Evolutionary conservation across 2,888 invertebrate genomes (phyloP).

Genomic region (Byasa hedistus): DNA sequence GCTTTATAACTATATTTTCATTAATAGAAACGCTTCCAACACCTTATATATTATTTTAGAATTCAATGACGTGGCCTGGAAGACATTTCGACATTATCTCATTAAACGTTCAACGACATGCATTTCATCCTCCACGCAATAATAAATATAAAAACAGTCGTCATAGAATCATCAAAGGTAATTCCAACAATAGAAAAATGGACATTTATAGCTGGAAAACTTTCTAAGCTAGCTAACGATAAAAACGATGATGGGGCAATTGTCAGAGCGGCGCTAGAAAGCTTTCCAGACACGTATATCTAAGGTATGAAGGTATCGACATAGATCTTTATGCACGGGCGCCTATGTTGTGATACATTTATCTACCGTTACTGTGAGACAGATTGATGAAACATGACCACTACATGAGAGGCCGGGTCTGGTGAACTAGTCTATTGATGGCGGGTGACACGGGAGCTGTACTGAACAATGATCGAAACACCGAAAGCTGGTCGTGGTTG

Average conservation of each 20-base stretch:
- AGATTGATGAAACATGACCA: constrained; percentile 67
- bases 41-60: constrained; percentile 49
- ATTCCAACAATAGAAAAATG: constrained; percentile 46
- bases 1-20: constrained; percentile 55
- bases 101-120: constrained; percentile 34
- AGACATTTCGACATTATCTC: constrained; percentile 67
- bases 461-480: constrained; percentile 69
- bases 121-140: constrained; percentile 33
- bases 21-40: constrained; percentile 69
- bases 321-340: constrained; percentile 66
- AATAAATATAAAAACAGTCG: constrained; percentile 47
- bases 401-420: constrained; percentile 74
- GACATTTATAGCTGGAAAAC: constrained; percentile 64
- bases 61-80: constrained; percentile 64
- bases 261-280: constrained; percentile 62
- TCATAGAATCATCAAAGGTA: constrained; percentile 51
- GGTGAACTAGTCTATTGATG: constrained; percentile 63
- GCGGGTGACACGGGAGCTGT: constrained; percentile 66
- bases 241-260: constrained; percentile 50
- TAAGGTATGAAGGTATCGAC: constrained; percentile 56
- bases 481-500: constrained; percentile 76
- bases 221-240: constrained; percentile 62
- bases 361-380: constrained; percentile 73
- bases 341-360: constrained; percentile 79
- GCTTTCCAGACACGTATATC: constrained; percentile 64